Conservation (phyloP, 2,113 vertebrate species). For the Aptenodytes forsteri region DNA sequence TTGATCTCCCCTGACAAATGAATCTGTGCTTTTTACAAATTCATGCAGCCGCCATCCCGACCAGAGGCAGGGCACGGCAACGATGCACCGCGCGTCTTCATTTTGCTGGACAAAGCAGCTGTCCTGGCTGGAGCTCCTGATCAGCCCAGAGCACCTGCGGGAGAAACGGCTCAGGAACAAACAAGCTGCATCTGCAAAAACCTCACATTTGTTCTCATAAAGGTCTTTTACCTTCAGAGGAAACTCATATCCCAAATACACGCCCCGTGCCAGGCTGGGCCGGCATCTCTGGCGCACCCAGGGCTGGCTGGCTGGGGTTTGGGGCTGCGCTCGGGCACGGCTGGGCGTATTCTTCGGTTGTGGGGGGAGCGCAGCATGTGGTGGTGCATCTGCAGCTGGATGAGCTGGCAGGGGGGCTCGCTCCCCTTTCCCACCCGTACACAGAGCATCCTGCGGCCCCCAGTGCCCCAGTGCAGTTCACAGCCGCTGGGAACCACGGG, state of each 20-base stretch:
- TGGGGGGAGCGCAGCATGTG: too few species aligned
- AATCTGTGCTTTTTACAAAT: slow-evolving; percentile 39
- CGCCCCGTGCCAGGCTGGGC: not conserved
- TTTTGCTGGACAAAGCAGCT: not conserved
- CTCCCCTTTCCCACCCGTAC: not conserved
- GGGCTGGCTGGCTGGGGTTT: not conserved
- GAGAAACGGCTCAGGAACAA: not conserved
- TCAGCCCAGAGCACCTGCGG: not conserved
- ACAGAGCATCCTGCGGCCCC: not conserved
- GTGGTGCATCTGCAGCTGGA: not conserved
- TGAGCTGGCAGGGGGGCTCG: not conserved
- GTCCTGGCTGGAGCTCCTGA: not conserved
- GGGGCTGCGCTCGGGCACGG: rapidly evolving
- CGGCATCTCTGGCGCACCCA: not conserved
- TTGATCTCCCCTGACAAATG: slow-evolving; percentile 57
- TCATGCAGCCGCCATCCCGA: not conserved
- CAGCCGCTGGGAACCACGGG: not conserved
- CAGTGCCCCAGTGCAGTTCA: not conserved
- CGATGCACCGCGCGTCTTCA: rapidly evolving
- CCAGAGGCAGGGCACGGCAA: not conserved
- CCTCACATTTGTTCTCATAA: not conserved
- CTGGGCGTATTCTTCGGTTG: not conserved
- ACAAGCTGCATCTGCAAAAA: not conserved
- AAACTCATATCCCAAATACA: rapidly evolving
- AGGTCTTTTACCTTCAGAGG: not conserved